Conservation (phyloP, 2,113 vertebrate species). For the Catharus fuscescens region DNA sequence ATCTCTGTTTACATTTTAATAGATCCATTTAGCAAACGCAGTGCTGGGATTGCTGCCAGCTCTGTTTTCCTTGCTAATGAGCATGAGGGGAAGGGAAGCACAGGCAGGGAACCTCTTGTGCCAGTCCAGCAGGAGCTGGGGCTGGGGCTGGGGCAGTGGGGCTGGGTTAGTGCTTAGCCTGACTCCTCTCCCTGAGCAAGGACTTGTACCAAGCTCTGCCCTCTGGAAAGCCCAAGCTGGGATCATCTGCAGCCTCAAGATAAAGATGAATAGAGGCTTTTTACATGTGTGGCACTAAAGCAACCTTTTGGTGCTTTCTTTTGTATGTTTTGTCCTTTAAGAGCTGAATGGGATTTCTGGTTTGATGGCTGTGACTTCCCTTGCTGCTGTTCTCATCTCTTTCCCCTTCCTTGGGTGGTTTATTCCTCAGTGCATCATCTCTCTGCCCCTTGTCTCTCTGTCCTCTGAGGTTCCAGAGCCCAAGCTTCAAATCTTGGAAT, state of each 20-base stretch:
- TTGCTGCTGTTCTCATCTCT: too few relatives aligned
- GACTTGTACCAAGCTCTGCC: not conserved
- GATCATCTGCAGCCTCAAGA: not conserved
- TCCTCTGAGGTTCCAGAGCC: not conserved
- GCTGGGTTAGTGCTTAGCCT: not conserved
- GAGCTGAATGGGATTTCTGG: not conserved
- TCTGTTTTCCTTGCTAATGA: slow-evolving; percentile 9
- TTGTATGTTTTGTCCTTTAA: not conserved
- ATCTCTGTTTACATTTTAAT: slow-evolving; percentile 24
- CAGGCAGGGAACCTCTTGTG: not conserved
- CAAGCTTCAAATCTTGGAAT: not conserved
- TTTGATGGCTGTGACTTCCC: too few relatives aligned
- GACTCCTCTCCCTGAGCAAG: not conserved
- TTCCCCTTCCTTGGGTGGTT: not conserved
- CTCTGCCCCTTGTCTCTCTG: not conserved
- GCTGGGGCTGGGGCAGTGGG: fast-evolving
- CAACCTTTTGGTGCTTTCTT: not conserved
- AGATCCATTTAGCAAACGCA: slow-evolving; percentile 4
- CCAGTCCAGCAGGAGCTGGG: not conserved
- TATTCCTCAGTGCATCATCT: not conserved
- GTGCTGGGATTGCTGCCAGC: not conserved
- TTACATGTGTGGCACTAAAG: not conserved
- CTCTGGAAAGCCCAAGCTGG: not conserved
- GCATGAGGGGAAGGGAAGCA: not conserved
- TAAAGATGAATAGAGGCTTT: not conserved